Conservation (phyloP, 2,797 vertebrate genomes). For the Lophura swinhoii region DNA sequence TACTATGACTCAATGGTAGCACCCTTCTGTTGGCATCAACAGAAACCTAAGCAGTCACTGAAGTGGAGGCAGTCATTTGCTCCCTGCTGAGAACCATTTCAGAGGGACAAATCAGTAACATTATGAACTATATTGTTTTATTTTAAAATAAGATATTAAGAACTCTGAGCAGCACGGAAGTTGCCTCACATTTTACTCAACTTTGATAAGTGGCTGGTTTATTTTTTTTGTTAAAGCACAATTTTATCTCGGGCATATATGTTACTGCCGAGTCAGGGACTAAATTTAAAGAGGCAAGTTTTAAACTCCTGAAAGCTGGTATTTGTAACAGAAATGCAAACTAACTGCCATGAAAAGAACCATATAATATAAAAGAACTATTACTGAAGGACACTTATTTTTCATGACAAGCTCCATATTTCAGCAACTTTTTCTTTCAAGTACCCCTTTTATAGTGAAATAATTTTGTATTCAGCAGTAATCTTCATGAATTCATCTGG, state of each 20-base stretch:
- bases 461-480: slow-evolving; percentile 67
- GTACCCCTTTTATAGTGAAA: slow-evolving; percentile 53
- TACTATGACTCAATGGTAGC: background rate
- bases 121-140: background rate
- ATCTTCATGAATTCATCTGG: slow-evolving; percentile 1
- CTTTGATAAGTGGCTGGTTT: background rate
- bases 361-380: background rate
- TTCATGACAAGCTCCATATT: slow-evolving; percentile 38
- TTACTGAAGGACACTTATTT: background rate
- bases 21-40: background rate
- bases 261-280: background rate
- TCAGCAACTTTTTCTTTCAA: slow-evolving; percentile 52
- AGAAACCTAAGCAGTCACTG: background rate
- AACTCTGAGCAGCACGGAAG: background rate
- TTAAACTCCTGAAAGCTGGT: background rate
- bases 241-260: background rate
- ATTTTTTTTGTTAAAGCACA: background rate
- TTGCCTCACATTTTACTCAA: background rate
- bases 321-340: background rate
- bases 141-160: background rate
- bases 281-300: background rate
- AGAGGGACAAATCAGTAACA: background rate
- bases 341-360: background rate
- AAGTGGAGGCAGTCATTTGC: background rate
- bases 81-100: background rate